phyloP scores from a whole-genome alignment of 2,797 vertebrate genomes.

The Megalops cyprinoides region DNA sequence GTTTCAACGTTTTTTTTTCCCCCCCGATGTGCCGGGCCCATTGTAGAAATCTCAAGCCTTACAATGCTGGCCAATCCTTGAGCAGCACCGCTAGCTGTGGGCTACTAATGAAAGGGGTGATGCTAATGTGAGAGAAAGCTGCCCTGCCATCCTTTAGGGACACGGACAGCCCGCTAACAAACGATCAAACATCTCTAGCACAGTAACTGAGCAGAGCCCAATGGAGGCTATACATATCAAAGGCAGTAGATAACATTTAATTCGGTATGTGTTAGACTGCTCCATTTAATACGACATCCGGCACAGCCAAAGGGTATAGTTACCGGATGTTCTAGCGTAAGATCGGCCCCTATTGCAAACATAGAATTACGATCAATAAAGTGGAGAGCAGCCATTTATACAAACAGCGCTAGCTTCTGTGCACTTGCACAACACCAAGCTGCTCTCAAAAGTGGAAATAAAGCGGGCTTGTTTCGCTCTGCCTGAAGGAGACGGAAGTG shows the following conservation, averaged over 20 bases:
- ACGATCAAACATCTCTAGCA: background rate
- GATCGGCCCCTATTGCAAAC: no score
- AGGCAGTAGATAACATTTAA: background rate
- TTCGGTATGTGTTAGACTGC: no score
- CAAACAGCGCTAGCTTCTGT: no score
- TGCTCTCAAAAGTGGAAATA: no score
- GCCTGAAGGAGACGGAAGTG: no score
- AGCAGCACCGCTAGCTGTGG: background rate
- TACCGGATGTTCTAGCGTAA: background rate
- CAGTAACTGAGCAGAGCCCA: background rate
- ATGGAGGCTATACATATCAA: background rate
- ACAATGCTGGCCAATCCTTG: background rate
- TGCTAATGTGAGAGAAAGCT: background rate
- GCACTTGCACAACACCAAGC: no score
- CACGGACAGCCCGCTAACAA: background rate
- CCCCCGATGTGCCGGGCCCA: background rate
- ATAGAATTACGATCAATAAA: no score
- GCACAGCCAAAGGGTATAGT: background rate
- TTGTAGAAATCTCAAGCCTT: background rate
- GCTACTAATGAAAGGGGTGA: background rate
- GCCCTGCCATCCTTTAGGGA: background rate
- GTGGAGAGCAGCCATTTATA: no score
- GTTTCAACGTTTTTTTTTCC: no score
- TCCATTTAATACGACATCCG: no score
- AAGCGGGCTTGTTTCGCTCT: no score